Base-by-base conservation (phyloP, 2,797 vertebrate genomes). In the Poecilia velifera region DNA sequence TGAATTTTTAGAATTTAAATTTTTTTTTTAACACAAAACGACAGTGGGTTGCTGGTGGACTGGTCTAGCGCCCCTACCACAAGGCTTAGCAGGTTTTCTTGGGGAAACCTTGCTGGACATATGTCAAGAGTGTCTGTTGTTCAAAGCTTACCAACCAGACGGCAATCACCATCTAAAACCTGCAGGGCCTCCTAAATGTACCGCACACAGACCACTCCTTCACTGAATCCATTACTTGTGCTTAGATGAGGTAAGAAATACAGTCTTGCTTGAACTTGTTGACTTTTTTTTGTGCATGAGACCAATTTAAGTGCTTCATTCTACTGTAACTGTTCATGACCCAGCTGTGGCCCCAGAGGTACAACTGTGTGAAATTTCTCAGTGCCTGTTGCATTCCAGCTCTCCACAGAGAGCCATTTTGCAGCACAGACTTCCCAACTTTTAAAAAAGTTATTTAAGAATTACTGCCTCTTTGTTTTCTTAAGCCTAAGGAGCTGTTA, bases 401-500 rank as follows among this genome's bases (percentile, higher is more conserved):
- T 86, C 86, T 88, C 59, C 81, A 82, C 9, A 47, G 81, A 91
- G 84, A 36, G 73, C 78, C 43, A 87, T 91, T 93, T 93, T 91
- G 93, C 84, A 91, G 93, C 87, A 83, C 83, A 91, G 83, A 84
- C 82, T 88, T 89, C 81, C 81, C 43, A 86, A 89, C 91, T 92
- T 90, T 66, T 25, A 51, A 91, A 90, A 90, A 91, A 78, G 76
- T 82, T 85, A 80, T 86, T 75, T 2, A 62, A 81, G 85, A 88
- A 91, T 85, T 83, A 84, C 84, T 76, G 84, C 71, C 39, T 46
- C 84, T 90, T 85, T 93, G 90, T 94, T 93, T 92, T 85, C 87
- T 88, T 89, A 88, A 87, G 89, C 90, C 92, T 82, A 82, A 78
- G 92, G 88, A 90, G 81, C 84, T 76, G 86, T 88, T 89, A 95